Percentiles rank a stretch among this genome's conserved stretches.
These are phyloP conservation scores for Limulus polyphemus DNA, from an alignment of 2,888 invertebrate species.

Conservation along the genomic window DNA sequence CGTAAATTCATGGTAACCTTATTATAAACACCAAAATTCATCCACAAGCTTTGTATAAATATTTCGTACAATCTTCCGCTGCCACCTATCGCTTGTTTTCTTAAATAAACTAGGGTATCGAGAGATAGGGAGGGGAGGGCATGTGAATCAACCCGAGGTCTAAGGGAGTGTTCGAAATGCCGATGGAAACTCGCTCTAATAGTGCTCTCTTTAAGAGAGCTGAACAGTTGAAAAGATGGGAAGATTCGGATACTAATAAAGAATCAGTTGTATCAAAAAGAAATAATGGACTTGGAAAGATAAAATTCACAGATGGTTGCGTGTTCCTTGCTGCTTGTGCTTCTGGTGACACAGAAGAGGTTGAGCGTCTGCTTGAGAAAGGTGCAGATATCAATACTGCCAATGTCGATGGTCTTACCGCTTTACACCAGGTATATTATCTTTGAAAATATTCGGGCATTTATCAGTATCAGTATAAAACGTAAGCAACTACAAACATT, in stretches of 20 bases:
- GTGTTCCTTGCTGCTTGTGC: constrained; percentile 98
- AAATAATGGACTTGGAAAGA: constrained; percentile 47
- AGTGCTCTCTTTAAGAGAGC: constrained; percentile 84
- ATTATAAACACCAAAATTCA: too few species aligned
- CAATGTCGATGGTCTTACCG: constrained; percentile 96
- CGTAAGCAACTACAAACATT: too few species aligned
- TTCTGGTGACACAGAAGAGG: constrained; percentile 93
- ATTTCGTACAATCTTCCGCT: too few species aligned
- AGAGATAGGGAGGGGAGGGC: too few species aligned
- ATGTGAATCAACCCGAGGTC: too few species aligned
- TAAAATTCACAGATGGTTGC: constrained; percentile 92
- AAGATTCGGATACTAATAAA: constrained; percentile 25
- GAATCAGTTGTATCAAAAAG: constrained; percentile 3
- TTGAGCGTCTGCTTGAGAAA: constrained; percentile 68
- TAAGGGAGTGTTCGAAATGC: constrained; percentile 8
- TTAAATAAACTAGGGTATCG: too few species aligned
- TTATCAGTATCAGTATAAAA: too few species aligned
- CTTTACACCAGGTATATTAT: constrained; percentile 91
- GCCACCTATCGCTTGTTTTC: too few species aligned
- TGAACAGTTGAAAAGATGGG: constrained; percentile 74
- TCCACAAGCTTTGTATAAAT: too few species aligned
- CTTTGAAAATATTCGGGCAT: too few species aligned
- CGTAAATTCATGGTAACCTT: too few species aligned
- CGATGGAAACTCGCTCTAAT: constrained; percentile 48
- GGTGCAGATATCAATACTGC: constrained; percentile 97